phyloP scores from a whole-genome alignment of 2,797 vertebrate genomes.

The Accipiter fasciatus region DNA sequence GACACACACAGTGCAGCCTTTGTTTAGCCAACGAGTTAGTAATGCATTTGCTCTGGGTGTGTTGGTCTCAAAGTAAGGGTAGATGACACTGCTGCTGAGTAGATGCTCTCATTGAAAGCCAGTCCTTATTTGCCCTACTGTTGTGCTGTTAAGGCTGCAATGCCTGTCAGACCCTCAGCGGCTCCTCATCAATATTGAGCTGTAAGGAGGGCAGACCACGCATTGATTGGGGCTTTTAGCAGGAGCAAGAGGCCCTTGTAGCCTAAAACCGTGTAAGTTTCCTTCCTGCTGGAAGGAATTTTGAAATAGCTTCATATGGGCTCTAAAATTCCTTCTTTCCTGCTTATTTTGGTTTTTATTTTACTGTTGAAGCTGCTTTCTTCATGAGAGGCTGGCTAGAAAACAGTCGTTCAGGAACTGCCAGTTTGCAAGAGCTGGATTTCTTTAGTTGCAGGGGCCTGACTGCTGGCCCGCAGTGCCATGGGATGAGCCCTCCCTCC shows the following conservation, averaged over 20 bases:
- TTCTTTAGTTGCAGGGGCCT: rapidly evolving
- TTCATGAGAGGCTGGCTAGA: neutral
- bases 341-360: neutral
- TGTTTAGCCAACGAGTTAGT: neutral
- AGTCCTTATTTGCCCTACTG: neutral
- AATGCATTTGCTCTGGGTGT: neutral
- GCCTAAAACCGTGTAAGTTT: neutral
- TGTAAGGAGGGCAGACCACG: neutral
- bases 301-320: neutral
- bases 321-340: neutral
- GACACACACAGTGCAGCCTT: neutral
- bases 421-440: rapidly evolving
- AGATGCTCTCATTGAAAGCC: neutral
- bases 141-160: neutral
- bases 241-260: neutral
- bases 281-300: neutral
- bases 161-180: neutral
- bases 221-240: neutral
- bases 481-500: neutral
- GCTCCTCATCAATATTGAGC: neutral
- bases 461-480: rapidly evolving
- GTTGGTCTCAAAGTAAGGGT: neutral
- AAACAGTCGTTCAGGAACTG: neutral
- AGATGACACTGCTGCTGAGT: neutral
- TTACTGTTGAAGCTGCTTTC: neutral